phyloP scores from a whole-genome alignment of 2,888 invertebrate species.

The Andrena bucephala region DNA sequence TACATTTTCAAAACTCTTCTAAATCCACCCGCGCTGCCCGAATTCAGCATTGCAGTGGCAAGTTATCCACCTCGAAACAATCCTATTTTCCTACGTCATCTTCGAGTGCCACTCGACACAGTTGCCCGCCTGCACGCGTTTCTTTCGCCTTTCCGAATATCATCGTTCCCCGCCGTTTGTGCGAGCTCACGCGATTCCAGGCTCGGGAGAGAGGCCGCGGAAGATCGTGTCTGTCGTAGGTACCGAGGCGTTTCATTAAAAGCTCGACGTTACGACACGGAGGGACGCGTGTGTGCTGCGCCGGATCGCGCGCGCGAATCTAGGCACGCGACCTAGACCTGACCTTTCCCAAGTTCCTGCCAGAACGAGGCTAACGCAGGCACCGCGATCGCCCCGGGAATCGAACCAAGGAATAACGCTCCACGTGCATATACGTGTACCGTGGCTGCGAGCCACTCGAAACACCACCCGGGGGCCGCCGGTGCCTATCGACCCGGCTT shows the following conservation, averaged over 20 bases:
- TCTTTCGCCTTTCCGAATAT: neutral
- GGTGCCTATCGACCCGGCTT: slow-evolving; percentile 35
- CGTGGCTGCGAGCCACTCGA: slow-evolving; percentile 19
- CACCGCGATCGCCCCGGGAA: slow-evolving; percentile 26
- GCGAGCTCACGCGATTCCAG: neutral
- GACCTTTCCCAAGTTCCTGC: slow-evolving; percentile 68
- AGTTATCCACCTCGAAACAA: no score
- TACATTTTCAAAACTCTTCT: no score
- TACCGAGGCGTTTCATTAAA: slow-evolving; percentile 56
- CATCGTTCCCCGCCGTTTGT: neutral
- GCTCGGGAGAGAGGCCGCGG: slow-evolving; percentile 11
- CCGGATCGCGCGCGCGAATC: slow-evolving; percentile 50
- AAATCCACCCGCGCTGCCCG: no score
- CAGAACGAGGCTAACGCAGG: slow-evolving; percentile 42
- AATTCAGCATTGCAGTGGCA: no score
- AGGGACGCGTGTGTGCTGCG: slow-evolving; percentile 7
- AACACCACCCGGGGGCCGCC: neutral
- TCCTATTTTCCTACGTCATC: neutral
- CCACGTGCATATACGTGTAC: neutral
- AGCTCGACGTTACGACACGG: slow-evolving; percentile 49
- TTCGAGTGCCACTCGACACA: neutral
- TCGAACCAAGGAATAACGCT: slow-evolving; percentile 43
- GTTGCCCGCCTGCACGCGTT: neutral
- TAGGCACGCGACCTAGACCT: slow-evolving; percentile 72
- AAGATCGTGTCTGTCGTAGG: neutral